A percentile compares a stretch with the other conserved stretches of the same genome.
phyloP scores from a whole-genome alignment of 2,797 vertebrate genomes.

The Pangasius krempfi region DNA sequence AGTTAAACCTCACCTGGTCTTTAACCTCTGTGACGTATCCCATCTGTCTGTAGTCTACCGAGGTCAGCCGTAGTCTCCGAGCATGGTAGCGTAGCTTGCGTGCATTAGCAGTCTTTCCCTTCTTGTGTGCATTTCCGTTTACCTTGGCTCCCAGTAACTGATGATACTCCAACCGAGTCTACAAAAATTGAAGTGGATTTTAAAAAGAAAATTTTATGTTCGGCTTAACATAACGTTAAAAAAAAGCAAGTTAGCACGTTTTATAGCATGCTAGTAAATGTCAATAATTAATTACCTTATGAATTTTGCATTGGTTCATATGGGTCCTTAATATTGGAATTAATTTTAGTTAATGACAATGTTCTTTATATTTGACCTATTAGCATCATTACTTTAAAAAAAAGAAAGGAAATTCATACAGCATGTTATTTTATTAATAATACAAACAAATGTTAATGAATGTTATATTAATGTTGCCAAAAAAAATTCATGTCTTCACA shows the following conservation, averaged over 20 bases:
- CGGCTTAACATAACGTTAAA: not conserved
- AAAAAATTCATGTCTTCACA: not conserved
- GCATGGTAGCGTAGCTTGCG: slow-evolving; percentile 65
- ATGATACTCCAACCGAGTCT: slow-evolving; percentile 72
- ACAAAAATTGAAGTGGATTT: not conserved
- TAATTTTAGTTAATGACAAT: not conserved
- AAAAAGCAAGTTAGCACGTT: not conserved
- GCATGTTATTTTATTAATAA: not conserved
- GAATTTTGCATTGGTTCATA: not conserved
- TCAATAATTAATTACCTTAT: not conserved
- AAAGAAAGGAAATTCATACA: not conserved
- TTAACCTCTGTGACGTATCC: slow-evolving; percentile 80
- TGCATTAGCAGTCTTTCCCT: slow-evolving; percentile 65
- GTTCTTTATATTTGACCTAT: not conserved
- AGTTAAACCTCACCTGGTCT: slow-evolving; percentile 73
- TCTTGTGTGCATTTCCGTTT: slow-evolving; percentile 59
- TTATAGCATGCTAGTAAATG: not conserved
- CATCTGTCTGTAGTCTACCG: slow-evolving; percentile 73
- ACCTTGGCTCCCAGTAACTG: slow-evolving; percentile 72
- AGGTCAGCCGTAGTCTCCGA: slow-evolving; percentile 48
- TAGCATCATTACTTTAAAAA: not conserved
- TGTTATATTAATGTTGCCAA: not conserved
- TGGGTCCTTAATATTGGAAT: not conserved
- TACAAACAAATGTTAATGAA: not conserved
- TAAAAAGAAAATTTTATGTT: not conserved